Evolutionary conservation across 2,888 invertebrate genomes (phyloP).

Genomic region (Sphecodes monilicornis): DNA sequence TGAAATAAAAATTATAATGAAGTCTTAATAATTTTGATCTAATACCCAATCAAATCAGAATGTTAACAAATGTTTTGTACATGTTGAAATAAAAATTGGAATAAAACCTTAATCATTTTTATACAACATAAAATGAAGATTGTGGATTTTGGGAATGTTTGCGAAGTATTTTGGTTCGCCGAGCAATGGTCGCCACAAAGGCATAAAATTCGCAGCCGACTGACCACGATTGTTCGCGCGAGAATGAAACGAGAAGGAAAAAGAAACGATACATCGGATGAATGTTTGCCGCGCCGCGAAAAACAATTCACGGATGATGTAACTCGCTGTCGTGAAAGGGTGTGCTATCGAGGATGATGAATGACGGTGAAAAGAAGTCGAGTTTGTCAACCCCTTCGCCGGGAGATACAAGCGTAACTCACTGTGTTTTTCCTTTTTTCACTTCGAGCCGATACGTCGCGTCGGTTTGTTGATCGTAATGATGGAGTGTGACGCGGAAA

Average conservation of each 20-base stretch:
- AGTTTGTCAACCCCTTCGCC: conserved; percentile 37
- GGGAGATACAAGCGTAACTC: neutral
- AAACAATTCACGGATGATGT: conserved; percentile 20
- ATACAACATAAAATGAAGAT: no score
- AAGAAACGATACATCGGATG: neutral
- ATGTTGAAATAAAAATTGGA: neutral
- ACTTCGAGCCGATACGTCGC: conserved; percentile 1
- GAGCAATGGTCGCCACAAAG: neutral
- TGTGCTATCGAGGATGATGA: conserved; percentile 9
- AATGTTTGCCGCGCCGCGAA: neutral
- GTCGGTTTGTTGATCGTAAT: neutral
- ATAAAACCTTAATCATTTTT: neutral
- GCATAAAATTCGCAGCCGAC: neutral
- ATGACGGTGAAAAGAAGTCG: neutral
- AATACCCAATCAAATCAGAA: neutral
- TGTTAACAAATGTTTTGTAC: neutral
- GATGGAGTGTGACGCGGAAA: neutral
- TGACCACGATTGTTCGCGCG: conserved; percentile 9
- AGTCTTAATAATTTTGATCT: no score
- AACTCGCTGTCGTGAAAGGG: conserved; percentile 32
- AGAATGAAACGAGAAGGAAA: neutral
- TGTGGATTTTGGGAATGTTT: neutral
- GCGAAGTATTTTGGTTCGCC: neutral
- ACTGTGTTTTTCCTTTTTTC: neutral
- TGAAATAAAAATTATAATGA: no score